A percentile compares a stretch with the other conserved stretches of the same genome.
Conservation (phyloP, 2,888 invertebrate genomes). For the Caenorhabditis sulstoni region DNA sequence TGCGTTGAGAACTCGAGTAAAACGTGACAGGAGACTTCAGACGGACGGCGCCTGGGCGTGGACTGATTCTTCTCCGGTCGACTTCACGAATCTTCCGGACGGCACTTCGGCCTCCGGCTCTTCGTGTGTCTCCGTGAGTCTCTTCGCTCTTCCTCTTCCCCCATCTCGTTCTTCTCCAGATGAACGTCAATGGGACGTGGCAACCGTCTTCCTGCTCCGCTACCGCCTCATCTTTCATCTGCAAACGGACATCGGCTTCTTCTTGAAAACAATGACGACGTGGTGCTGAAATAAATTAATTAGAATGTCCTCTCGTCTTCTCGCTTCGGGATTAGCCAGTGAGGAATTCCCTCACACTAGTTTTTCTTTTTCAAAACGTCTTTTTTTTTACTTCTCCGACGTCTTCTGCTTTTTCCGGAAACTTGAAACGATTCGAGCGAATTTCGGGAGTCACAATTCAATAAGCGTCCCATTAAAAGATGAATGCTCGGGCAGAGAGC, state of each 20-base stretch:
- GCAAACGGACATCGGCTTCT: conserved; percentile 1
- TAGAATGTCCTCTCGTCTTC: conserved; percentile 35
- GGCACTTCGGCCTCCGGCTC: conserved; percentile 26
- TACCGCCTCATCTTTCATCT: conserved; percentile 32
- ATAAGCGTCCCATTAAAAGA: conserved; percentile 44
- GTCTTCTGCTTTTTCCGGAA: conserved; percentile 10
- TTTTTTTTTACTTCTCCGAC: conserved; percentile 5
- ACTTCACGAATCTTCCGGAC: conserved; percentile 39
- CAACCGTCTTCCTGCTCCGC: conserved; percentile 30
- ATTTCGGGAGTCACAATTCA: not conserved
- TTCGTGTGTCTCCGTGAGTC: conserved; percentile 38
- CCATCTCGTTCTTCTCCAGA: too few species aligned
- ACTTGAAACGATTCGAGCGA: not conserved
- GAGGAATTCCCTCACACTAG: conserved; percentile 27
- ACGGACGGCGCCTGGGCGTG: conserved; percentile 46
- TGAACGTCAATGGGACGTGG: conserved; percentile 41
- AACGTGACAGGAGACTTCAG: not conserved
- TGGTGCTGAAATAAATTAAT: conserved; percentile 38
- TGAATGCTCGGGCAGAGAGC: conserved; percentile 20
- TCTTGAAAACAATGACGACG: not conserved
- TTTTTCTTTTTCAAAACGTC: conserved; percentile 17
- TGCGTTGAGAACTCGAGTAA: not conserved
- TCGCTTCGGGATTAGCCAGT: conserved; percentile 36
- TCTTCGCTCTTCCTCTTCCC: too few species aligned
- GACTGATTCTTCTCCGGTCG: conserved; percentile 37